Evolutionary conservation across 2,888 invertebrate genomes (phyloP).

Genomic region (Cephalotes varians): DNA sequence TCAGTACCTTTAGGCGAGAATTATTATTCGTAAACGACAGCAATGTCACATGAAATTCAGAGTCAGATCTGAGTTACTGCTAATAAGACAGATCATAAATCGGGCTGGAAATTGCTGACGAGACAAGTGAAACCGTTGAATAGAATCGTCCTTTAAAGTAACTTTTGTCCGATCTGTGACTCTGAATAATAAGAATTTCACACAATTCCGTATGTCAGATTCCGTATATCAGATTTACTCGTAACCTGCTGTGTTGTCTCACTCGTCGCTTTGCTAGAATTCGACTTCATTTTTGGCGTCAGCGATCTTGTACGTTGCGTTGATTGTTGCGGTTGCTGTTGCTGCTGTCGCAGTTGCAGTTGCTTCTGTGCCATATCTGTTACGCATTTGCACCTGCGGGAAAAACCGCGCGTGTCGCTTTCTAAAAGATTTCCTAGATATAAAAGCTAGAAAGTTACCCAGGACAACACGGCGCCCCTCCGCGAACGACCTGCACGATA

Average conservation of each 20-base stretch:
- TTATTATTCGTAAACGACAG: neutral
- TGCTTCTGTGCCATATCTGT: slow-evolving; percentile 40
- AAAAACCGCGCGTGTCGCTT: neutral
- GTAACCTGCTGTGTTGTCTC: slow-evolving; percentile 65
- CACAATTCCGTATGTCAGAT: neutral
- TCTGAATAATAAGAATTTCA: neutral
- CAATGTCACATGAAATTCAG: neutral
- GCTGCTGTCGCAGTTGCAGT: neutral
- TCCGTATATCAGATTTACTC: slow-evolving; percentile 50
- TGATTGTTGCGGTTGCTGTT: slow-evolving; percentile 30
- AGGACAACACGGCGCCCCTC: slow-evolving; percentile 73
- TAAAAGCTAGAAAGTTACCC: slow-evolving; percentile 62
- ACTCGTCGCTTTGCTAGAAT: slow-evolving; percentile 52
- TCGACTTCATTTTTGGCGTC: neutral
- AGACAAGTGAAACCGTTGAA: too few relatives aligned
- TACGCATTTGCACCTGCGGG: slow-evolving; percentile 61
- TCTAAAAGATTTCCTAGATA: neutral
- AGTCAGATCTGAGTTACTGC: neutral
- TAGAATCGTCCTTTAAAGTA: neutral
- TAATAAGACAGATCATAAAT: neutral
- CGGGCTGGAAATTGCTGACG: neutral
- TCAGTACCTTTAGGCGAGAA: neutral
- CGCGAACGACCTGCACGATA: slow-evolving; percentile 74
- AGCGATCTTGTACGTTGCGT: neutral
- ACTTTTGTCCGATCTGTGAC: neutral